Percentiles rank a stretch among this genome's conserved stretches.
These are phyloP conservation scores for Notodonta ziczac DNA, from an alignment of 2,888 invertebrate species.

Conservation along the genomic window DNA sequence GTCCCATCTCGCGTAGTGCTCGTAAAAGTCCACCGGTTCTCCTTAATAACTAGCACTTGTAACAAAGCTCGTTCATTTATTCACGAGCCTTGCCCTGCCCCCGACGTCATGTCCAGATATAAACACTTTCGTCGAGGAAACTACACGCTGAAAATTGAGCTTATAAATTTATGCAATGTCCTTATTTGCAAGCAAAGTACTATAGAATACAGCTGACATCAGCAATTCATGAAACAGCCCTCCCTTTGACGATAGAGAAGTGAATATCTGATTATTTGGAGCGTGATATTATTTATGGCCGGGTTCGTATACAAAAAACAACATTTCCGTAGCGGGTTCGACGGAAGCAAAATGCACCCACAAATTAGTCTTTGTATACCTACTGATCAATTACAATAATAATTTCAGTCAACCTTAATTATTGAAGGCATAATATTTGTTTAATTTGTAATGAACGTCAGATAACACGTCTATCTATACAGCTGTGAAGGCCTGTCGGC, in stretches of 20 bases:
- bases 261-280: constrained; percentile 55
- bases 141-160: constrained; percentile 40
- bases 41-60: constrained; percentile 22
- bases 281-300: constrained; percentile 53
- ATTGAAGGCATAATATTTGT: constrained; percentile 6
- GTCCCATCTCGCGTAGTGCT: not conserved
- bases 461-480: constrained; percentile 8
- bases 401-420: not conserved
- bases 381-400: not conserved
- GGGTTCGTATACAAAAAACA: constrained; percentile 38
- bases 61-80: constrained; percentile 43
- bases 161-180: constrained; percentile 64
- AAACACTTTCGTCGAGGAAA: constrained; percentile 47
- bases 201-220: constrained; percentile 64
- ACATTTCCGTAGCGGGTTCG: constrained; percentile 17
- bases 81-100: constrained; percentile 42
- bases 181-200: constrained; percentile 62
- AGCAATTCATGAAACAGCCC: constrained; percentile 68
- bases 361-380: not conserved
- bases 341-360: not conserved
- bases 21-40: constrained; percentile 8
- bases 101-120: constrained; percentile 36
- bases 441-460: constrained; percentile 13
- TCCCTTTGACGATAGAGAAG: constrained; percentile 49
- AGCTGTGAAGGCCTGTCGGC: constrained; percentile 16